Evolutionary conservation across 2,797 vertebrate species (phyloP).

Genomic region (Rallus crepitans): DNA sequence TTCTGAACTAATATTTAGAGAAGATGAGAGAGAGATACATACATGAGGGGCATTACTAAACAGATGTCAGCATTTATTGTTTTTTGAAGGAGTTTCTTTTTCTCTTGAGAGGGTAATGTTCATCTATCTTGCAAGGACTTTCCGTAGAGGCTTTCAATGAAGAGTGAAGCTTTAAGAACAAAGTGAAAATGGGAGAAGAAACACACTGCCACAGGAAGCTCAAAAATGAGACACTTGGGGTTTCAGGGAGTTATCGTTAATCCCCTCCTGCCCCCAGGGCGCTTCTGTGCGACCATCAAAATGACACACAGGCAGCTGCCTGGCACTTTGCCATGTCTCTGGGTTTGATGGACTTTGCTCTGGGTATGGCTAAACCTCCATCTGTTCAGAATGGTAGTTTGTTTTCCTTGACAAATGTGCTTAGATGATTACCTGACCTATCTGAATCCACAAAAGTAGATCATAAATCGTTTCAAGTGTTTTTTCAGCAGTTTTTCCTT

Average conservation of each 20-base stretch:
- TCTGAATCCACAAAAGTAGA: not conserved
- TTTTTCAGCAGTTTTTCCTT: not conserved
- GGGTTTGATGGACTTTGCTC: conserved; percentile 42
- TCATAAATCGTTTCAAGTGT: not conserved
- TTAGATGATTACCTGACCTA: not conserved
- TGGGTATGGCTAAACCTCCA: conserved; percentile 37
- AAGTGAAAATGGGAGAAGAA: conserved; percentile 60
- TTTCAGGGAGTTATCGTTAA: conserved; percentile 58
- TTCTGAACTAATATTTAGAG: conserved; percentile 74
- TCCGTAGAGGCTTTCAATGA: conserved; percentile 64
- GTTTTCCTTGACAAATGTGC: not conserved
- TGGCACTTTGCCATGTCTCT: conserved; percentile 16
- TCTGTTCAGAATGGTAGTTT: conserved; percentile 16
- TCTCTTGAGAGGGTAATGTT: not conserved
- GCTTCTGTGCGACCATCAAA: conserved; percentile 49
- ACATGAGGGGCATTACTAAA: conserved; percentile 52
- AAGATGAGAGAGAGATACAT: conserved; percentile 58
- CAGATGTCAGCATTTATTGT: conserved; percentile 54
- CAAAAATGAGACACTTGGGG: conserved; percentile 33
- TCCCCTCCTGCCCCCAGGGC: conserved; percentile 9
- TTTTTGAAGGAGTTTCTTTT: conserved; percentile 39
- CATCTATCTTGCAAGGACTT: conserved; percentile 45
- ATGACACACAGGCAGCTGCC: conserved; percentile 12
- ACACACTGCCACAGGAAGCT: conserved; percentile 34
- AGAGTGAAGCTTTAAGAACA: conserved; percentile 58